These are phyloP conservation scores for Octodonta nipae DNA, from an alignment of 2,888 invertebrate genomes.

Conservation along the genomic window DNA sequence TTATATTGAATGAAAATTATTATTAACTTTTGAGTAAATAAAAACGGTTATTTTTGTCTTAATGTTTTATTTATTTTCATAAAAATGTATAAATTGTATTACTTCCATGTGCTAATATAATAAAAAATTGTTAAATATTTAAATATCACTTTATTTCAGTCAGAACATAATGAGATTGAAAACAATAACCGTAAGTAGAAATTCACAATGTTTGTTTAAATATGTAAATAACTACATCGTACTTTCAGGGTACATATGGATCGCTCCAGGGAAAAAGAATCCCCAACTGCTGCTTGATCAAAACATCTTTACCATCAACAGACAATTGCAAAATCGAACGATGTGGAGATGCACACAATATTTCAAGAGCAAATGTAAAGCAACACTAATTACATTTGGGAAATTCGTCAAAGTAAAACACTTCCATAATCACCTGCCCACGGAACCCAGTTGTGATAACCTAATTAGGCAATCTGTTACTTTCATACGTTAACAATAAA, in stretches of 20 bases:
- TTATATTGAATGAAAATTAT: too few species aligned
- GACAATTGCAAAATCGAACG: constrained; percentile 15
- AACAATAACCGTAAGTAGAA: too few species aligned
- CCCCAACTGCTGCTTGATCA: constrained; percentile 19
- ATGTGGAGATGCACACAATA: constrained; percentile 21
- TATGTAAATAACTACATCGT: not conserved
- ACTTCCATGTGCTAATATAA: too few species aligned
- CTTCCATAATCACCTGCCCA: constrained; percentile 22
- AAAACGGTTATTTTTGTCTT: too few species aligned
- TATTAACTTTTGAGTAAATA: too few species aligned
- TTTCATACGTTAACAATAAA: constrained; percentile 6
- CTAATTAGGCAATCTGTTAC: constrained; percentile 8
- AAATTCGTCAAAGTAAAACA: constrained; percentile 19
- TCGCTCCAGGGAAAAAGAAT: constrained; percentile 18
- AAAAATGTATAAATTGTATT: too few species aligned
- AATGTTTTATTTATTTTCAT: too few species aligned
- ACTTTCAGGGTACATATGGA: constrained; percentile 16
- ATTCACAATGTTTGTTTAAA: too few species aligned
- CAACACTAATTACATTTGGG: constrained; percentile 19
- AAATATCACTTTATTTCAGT: too few species aligned
- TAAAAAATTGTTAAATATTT: too few species aligned
- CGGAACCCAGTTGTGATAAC: constrained; percentile 12
- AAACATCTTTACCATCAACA: constrained; percentile 18
- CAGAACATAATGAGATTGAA: too few species aligned
- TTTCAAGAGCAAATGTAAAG: constrained; percentile 22